phyloP scores from a whole-genome alignment of 2,113 vertebrate genomes.

The Rhea pennata region DNA sequence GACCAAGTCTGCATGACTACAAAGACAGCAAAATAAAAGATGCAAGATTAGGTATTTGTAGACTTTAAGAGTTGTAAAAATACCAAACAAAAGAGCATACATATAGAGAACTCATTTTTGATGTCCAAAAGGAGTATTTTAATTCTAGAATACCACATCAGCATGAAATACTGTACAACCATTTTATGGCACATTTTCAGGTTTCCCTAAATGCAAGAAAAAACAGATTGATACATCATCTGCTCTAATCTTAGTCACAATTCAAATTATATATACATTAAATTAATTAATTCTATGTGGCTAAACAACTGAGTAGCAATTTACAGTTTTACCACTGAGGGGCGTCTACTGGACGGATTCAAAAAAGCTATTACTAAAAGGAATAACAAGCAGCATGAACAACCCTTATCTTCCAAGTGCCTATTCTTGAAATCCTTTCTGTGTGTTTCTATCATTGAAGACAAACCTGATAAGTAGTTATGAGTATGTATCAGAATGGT shows the following conservation, averaged over 20 bases:
- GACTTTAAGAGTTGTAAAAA: not conserved
- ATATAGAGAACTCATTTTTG: not conserved
- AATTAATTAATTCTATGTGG: not conserved
- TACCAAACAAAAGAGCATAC: not conserved
- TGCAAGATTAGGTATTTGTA: not conserved
- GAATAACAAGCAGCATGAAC: not conserved
- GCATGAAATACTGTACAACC: not conserved
- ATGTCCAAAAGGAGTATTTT: not conserved
- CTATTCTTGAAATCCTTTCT: constrained; percentile 37
- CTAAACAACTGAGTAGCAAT: not conserved
- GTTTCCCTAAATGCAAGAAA: not conserved
- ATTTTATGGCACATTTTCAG: not conserved
- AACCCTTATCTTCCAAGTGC: constrained; percentile 18
- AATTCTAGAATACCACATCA: not conserved
- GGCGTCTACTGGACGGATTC: constrained; percentile 17
- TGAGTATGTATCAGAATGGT: not conserved
- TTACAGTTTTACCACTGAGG: constrained; percentile 27
- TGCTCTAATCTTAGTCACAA: not conserved
- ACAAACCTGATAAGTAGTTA: not conserved
- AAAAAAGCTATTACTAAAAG: not conserved
- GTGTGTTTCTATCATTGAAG: not conserved
- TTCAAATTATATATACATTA: not conserved
- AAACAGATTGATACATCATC: not conserved
- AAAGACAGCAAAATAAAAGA: not conserved
- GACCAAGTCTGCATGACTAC: constrained; percentile 95